Conservation (phyloP, 2,888 invertebrate species). For the Tetanocera ferruginea region DNA sequence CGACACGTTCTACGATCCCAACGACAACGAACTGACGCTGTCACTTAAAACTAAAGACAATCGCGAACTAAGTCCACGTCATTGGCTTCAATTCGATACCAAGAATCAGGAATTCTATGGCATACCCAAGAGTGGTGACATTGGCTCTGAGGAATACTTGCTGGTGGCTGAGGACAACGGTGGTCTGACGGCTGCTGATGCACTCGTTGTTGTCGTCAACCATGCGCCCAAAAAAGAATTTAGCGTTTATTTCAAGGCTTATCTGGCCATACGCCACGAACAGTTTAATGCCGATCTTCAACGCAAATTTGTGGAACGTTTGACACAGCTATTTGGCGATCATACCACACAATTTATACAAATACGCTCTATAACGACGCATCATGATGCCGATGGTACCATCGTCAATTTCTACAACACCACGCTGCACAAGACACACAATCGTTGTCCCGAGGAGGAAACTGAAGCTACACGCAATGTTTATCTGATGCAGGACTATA, state of each 20-base stretch:
- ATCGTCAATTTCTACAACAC: conserved; percentile 86
- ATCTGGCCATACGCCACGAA: conserved; percentile 78
- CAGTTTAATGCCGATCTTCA: conserved; percentile 82
- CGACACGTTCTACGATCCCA: conserved; percentile 92
- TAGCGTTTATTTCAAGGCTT: conserved; percentile 86
- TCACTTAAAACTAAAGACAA: conserved; percentile 81
- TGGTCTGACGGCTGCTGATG: conserved; percentile 83
- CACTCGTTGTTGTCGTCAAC: conserved; percentile 81
- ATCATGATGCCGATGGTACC: conserved; percentile 73
- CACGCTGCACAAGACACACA: conserved; percentile 70
- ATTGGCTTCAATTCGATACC: conserved; percentile 91
- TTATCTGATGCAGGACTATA: conserved; percentile 77
- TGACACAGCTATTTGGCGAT: conserved; percentile 84
- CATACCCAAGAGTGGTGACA: conserved; percentile 80
- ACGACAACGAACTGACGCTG: conserved; percentile 84
- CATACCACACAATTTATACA: conserved; percentile 80
- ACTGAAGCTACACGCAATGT: conserved; percentile 80
- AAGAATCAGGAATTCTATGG: conserved; percentile 92
- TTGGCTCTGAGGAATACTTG: conserved; percentile 83
- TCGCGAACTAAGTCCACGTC: conserved; percentile 75
- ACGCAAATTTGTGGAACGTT: conserved; percentile 84
- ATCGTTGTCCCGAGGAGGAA: conserved; percentile 82
- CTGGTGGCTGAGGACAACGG: conserved; percentile 83
- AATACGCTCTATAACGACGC: conserved; percentile 75
- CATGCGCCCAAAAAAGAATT: conserved; percentile 76